A percentile compares a stretch with the other conserved stretches of the same genome.
phyloP scores from a whole-genome alignment of 2,888 invertebrate species.

The Yponomeuta cagnagella region DNA sequence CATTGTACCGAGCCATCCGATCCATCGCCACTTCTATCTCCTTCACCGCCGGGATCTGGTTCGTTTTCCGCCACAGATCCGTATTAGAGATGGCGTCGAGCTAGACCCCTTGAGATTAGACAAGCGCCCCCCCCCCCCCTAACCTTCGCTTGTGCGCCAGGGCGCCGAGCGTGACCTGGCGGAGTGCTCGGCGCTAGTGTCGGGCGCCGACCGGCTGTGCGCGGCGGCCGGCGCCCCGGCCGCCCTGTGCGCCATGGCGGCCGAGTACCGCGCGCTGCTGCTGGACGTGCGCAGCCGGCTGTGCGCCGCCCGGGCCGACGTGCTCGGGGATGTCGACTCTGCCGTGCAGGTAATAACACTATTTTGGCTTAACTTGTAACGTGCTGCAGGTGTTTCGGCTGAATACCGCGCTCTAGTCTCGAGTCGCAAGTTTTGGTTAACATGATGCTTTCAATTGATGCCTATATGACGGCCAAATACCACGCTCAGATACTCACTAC shows the following conservation, averaged over 20 bases:
- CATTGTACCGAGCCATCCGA: too few species aligned
- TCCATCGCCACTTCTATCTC: too few species aligned
- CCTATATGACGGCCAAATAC: not conserved
- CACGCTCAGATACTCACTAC: not conserved
- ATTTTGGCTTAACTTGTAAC: not conserved
- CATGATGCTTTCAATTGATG: not conserved
- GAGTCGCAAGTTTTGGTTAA: not conserved
- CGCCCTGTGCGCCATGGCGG: not conserved
- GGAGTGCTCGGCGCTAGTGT: slow-evolving; percentile 53
- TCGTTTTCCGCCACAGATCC: too few species aligned
- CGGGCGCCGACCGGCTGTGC: slow-evolving; percentile 55
- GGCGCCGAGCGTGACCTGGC: slow-evolving; percentile 52
- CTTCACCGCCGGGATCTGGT: too few species aligned
- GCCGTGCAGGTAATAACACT: slow-evolving; percentile 52
- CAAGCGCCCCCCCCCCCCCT: not conserved
- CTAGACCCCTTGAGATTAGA: not conserved
- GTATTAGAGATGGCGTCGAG: not conserved
- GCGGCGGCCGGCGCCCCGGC: slow-evolving; percentile 23
- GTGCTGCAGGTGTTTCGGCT: not conserved
- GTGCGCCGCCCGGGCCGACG: slow-evolving; percentile 50
- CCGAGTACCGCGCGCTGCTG: slow-evolving; percentile 55
- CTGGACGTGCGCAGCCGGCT: slow-evolving; percentile 53
- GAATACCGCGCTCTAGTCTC: not conserved
- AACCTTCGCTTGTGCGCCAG: slow-evolving; percentile 26
- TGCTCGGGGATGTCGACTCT: slow-evolving; percentile 54